Evolutionary conservation across 2,113 vertebrate species (phyloP).

Genomic region (Myotis yumanensis): DNA sequence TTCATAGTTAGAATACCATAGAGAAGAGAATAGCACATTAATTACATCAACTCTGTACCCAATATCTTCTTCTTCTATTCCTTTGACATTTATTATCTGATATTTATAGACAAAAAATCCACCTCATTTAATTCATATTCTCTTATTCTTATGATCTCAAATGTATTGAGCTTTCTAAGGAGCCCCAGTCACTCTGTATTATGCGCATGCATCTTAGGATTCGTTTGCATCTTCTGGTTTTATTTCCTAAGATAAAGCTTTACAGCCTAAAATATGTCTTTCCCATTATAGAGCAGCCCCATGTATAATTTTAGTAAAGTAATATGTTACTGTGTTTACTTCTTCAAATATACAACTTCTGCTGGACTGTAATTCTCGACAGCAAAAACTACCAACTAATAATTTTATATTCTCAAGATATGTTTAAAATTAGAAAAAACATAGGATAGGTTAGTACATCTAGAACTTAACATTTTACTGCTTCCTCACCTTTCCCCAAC

Average conservation of each 20-base stretch:
- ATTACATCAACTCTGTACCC: neutral
- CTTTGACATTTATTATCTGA: neutral
- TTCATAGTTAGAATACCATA: neutral
- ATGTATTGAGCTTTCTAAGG: neutral
- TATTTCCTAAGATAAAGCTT: neutral
- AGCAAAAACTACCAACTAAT: neutral
- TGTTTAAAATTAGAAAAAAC: neutral
- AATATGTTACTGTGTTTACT: neutral
- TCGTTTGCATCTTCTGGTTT: neutral
- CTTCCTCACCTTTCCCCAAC: neutral
- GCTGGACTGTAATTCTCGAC: neutral
- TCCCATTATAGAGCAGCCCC: neutral
- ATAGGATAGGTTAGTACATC: neutral
- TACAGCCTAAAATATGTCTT: neutral
- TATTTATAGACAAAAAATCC: neutral
- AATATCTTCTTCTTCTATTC: neutral
- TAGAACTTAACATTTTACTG: neutral
- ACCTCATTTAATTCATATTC: neutral
- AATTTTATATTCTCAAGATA: neutral
- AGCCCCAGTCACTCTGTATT: neutral
- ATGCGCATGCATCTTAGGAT: neutral
- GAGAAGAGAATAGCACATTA: neutral
- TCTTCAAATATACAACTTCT: neutral
- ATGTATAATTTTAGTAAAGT: neutral
- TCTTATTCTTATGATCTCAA: neutral